These are phyloP conservation scores for Synanthedon myopaeformis DNA, from an alignment of 2,888 invertebrate genomes.

Conservation along the genomic window DNA sequence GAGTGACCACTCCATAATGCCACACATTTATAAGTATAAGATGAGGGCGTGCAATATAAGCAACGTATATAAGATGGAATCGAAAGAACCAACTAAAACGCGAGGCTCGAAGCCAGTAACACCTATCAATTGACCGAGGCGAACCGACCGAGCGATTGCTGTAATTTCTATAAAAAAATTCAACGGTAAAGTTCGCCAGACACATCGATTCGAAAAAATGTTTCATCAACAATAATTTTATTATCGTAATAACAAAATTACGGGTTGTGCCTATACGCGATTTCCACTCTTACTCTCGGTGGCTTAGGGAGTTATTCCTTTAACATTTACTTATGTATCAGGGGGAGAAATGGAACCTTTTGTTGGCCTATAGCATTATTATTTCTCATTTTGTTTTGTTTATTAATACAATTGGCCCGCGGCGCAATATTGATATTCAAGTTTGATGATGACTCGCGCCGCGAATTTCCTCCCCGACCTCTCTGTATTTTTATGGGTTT, in stretches of 20 bases:
- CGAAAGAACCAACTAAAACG: conserved; percentile 24
- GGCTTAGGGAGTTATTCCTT: conserved; percentile 46
- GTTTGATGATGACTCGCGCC: conserved; percentile 66
- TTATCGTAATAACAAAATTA: conserved; percentile 71
- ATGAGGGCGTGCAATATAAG: too few relatives aligned
- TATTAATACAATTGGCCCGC: conserved; percentile 71
- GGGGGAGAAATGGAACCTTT: conserved; percentile 70
- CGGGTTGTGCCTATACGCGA: conserved; percentile 49
- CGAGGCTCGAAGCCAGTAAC: conserved; percentile 27
- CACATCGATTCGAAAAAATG: conserved; percentile 66
- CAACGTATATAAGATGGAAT: conserved; percentile 13
- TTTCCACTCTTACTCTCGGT: conserved; percentile 47
- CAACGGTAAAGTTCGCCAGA: conserved; percentile 67
- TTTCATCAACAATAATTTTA: conserved; percentile 71
- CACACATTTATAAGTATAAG: too few relatives aligned
- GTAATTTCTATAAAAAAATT: conserved; percentile 64
- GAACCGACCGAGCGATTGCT: conserved; percentile 53
- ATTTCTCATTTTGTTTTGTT: conserved; percentile 72
- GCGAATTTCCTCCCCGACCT: conserved; percentile 49
- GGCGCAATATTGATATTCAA: conserved; percentile 72
- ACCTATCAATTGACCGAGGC: conserved; percentile 56
- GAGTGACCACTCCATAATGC: too few relatives aligned
- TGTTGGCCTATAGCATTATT: conserved; percentile 71
- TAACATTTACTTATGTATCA: conserved; percentile 44
- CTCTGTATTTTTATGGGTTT: conserved; percentile 59